phyloP scores from a whole-genome alignment of 1,140 invertebrate genomes.

The Ladona fulva region DNA sequence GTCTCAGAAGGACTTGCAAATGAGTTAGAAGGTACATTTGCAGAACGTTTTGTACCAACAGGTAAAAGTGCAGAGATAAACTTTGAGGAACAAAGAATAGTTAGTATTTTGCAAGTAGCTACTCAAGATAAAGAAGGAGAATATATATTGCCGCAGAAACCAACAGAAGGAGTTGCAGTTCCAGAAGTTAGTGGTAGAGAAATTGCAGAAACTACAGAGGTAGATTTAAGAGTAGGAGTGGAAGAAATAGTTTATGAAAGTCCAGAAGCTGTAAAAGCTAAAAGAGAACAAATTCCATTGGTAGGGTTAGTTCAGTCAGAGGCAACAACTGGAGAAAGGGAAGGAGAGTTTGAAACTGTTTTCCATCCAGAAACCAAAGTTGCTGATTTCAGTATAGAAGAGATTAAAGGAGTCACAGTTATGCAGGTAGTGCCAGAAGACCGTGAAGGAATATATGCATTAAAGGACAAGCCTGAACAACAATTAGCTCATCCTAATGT shows the following conservation, averaged over 20 bases:
- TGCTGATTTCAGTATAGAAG: not conserved
- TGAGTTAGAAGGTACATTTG: constrained; percentile 30
- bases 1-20: constrained; percentile 29
- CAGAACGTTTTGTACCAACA: constrained; percentile 15
- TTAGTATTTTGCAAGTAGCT: constrained; percentile 33
- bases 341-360: not conserved
- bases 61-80: constrained; percentile 19
- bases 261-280: not conserved
- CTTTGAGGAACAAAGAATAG: constrained; percentile 21
- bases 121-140: constrained; percentile 34
- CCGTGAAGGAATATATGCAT: not conserved
- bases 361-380: not conserved
- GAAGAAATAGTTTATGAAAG: not conserved
- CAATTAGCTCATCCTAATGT: constrained; percentile 24
- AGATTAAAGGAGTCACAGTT: not conserved
- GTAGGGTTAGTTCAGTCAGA: not conserved
- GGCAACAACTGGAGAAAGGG: not conserved
- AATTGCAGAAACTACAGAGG: not conserved
- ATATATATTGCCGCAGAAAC: constrained; percentile 33
- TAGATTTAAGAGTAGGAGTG: not conserved
- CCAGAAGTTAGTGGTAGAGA: not conserved
- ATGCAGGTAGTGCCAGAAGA: not conserved
- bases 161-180: constrained; percentile 35
- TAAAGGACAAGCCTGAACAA: not conserved
- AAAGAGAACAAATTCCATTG: not conserved